Evolutionary conservation across 2,113 vertebrate species (phyloP), one percentile per base, ranked within the genome.

Genomic region (Limnothrissa miodon): DNA sequence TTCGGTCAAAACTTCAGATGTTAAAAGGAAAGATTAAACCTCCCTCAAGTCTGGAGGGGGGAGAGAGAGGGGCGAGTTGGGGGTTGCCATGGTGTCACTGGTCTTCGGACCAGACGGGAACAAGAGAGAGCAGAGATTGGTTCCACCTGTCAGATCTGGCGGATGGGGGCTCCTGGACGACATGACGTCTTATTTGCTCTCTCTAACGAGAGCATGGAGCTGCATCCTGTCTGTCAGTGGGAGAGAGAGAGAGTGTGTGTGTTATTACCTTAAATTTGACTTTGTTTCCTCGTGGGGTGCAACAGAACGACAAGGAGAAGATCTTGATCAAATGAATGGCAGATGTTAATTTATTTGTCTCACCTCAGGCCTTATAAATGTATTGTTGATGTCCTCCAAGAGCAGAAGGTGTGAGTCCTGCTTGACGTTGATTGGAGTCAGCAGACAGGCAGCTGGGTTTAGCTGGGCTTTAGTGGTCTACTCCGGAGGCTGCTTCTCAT

Each of bases 151-250:
- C 83, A 85, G 78, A 59, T 33, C 51, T 6, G 46, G 46, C 44
- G 46, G 36, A 70, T 0, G 39, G 9, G 45, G 83, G 66, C 62
- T 15, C 45, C 51, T 84, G 51, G 81, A 59, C 79, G 62, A 0
- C 0, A 45, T 85, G 85, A 83, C 84, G 80, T 85, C 80, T 79
- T 84, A 83, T 86, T 89, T 85, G 83, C 85, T 83, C 80, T 29
- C 51, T 9, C 48, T 74, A 85, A 86, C 59, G 33, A 81, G 53
- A 83, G 62, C 39, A 81, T 53, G 36, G 86, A 39, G 39, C 39
- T 17, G 59, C 33, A 39, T 78, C 66, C 66, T 74, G 29, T 29
- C 10, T 21, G 13, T 17, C 66, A 66, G 59, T 1, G 4, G 29
- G 59, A 33, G 59, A 15, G 46, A 17, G 46, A 78, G 46, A 7